These are phyloP conservation scores for Andinoacara biseriatus DNA, from an alignment of 2,113 vertebrate genomes.

Conservation along the genomic window DNA sequence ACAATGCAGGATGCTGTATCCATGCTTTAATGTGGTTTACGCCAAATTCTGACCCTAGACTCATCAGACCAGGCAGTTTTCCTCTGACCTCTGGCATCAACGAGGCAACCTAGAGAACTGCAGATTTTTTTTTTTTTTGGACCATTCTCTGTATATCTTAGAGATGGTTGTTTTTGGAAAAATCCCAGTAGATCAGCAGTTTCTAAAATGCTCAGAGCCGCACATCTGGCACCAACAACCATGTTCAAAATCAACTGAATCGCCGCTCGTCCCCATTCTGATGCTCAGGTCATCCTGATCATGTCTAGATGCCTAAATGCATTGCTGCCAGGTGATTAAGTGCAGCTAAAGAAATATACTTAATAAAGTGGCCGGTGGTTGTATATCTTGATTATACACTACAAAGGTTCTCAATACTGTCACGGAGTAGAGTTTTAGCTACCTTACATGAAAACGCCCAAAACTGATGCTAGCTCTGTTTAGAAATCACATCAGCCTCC, in stretches of 20 bases:
- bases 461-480: constrained; percentile 28
- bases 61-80: neutral
- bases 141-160: neutral
- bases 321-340: neutral
- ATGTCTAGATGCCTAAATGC: neutral
- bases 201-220: neutral
- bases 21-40: too few species aligned
- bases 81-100: neutral
- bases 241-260: neutral
- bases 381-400: neutral
- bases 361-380: neutral
- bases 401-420: neutral
- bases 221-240: neutral
- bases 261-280: neutral
- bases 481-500: constrained; percentile 32
- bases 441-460: neutral
- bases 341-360: neutral
- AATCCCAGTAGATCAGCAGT: neutral
- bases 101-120: neutral
- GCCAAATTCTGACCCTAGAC: too few species aligned
- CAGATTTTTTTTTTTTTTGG: neutral
- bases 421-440: neutral
- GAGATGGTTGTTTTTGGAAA: neutral
- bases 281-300: neutral
- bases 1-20: too few species aligned